phyloP scores from a whole-genome alignment of 2,113 vertebrate genomes.

The Rutilus rutilus region DNA sequence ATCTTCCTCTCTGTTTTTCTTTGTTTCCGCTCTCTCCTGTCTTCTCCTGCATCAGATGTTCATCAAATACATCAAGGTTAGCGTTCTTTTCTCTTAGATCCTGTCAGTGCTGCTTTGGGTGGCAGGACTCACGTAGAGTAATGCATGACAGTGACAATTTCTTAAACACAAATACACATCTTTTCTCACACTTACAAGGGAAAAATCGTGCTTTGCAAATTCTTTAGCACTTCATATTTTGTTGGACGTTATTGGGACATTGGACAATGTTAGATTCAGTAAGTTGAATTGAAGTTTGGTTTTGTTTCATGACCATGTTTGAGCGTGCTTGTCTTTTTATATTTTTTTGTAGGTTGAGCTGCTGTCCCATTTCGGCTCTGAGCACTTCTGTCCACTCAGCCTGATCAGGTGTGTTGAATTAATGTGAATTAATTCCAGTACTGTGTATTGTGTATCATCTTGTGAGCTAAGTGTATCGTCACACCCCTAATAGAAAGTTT shows the following conservation, averaged over 20 bases:
- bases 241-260: neutral
- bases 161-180: neutral
- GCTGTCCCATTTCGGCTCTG: constrained; percentile 96
- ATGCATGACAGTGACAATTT: constrained; percentile 75
- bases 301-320: neutral
- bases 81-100: constrained; percentile 83
- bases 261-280: neutral
- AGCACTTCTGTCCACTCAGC: constrained; percentile 98
- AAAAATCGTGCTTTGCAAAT: constrained; percentile 50
- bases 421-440: neutral
- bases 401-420: constrained; percentile 86
- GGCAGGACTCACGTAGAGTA: constrained; percentile 56
- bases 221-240: neutral
- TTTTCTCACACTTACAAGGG: neutral
- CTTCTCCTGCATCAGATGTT: constrained; percentile 98
- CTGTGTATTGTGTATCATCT: neutral
- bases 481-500: too few species aligned
- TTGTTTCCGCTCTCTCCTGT: constrained; percentile 78
- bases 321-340: constrained; percentile 29
- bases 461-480: too few species aligned
- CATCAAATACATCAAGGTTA: constrained; percentile 99
- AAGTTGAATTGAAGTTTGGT: neutral
- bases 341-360: constrained; percentile 87
- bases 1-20: constrained; percentile 78
- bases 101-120: constrained; percentile 64